A percentile compares a stretch with the other conserved stretches of the same genome.
phyloP scores from a whole-genome alignment of 2,797 vertebrate species.

The Mastacembelus armatus region DNA sequence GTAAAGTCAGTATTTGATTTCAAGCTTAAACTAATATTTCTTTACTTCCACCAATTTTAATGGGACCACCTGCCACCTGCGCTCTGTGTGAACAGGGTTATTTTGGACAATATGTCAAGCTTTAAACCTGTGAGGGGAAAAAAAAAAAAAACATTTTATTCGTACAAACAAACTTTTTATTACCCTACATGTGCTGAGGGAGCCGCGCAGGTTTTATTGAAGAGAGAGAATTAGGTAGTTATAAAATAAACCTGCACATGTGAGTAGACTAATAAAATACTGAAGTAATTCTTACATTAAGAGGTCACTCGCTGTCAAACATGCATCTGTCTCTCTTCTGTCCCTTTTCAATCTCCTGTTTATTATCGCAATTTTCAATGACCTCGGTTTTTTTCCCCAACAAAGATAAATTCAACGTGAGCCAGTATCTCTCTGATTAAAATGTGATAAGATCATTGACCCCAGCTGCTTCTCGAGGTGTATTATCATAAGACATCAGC shows the following conservation, averaged over 20 bases:
- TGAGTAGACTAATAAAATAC: conserved; percentile 37
- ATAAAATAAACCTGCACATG: conserved; percentile 24
- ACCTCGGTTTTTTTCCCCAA: conserved; percentile 5
- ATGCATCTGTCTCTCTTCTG: conserved; percentile 40
- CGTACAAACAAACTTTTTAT: conserved; percentile 15
- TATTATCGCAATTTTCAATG: background rate
- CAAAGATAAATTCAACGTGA: conserved; percentile 5
- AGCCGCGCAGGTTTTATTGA: conserved; percentile 16
- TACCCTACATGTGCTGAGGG: background rate
- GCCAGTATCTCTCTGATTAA: conserved; percentile 11
- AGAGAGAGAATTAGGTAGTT: conserved; percentile 28
- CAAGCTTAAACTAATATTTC: conserved; percentile 20
- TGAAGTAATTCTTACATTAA: conserved; percentile 7
- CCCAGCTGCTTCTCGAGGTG: background rate
- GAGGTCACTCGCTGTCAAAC: conserved; percentile 31
- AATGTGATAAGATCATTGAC: conserved; percentile 11
- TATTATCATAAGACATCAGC: conserved; percentile 8
- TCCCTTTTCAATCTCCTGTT: conserved; percentile 34
- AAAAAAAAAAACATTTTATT: background rate
- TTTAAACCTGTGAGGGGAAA: background rate
- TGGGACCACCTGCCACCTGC: conserved; percentile 22
- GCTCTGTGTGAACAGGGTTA: conserved; percentile 11
- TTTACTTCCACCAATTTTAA: conserved; percentile 15
- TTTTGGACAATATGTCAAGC: background rate
- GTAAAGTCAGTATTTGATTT: conserved; percentile 7